A percentile compares a stretch with the other conserved stretches of the same genome.
Conservation (phyloP, 2,113 vertebrate species). For the Passerina amoena region DNA sequence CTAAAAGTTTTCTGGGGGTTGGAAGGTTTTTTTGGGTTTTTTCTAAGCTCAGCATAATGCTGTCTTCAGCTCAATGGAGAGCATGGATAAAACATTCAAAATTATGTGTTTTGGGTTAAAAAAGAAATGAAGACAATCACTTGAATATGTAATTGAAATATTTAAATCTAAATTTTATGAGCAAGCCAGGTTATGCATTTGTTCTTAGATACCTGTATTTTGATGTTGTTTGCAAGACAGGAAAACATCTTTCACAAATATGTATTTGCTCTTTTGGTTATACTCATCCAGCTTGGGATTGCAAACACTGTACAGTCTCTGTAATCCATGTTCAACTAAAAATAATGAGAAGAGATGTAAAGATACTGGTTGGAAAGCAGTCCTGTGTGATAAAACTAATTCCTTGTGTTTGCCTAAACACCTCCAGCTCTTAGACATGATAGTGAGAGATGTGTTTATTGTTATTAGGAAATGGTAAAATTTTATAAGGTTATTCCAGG, state of each 20-base stretch:
- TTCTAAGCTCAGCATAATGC: background rate
- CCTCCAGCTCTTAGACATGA: background rate
- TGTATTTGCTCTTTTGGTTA: background rate
- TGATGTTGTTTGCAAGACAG: background rate
- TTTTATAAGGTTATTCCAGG: background rate
- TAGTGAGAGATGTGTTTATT: background rate
- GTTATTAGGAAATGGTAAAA: background rate
- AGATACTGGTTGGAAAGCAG: background rate
- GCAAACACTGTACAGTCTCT: background rate
- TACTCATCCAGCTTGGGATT: background rate
- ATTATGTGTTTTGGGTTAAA: fast-evolving
- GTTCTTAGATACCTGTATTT: background rate
- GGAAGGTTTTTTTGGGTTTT: background rate
- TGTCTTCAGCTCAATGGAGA: background rate
- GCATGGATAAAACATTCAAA: background rate
- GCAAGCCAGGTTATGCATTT: background rate
- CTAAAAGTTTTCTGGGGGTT: background rate
- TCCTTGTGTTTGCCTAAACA: background rate
- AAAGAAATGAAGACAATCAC: background rate
- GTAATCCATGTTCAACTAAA: background rate
- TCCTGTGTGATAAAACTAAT: background rate
- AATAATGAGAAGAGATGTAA: background rate
- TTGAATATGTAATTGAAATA: background rate
- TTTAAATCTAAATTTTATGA: background rate
- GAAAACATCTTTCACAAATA: background rate